phyloP scores from a whole-genome alignment of 2,888 invertebrate species.

The Gymnocheta viridis region DNA sequence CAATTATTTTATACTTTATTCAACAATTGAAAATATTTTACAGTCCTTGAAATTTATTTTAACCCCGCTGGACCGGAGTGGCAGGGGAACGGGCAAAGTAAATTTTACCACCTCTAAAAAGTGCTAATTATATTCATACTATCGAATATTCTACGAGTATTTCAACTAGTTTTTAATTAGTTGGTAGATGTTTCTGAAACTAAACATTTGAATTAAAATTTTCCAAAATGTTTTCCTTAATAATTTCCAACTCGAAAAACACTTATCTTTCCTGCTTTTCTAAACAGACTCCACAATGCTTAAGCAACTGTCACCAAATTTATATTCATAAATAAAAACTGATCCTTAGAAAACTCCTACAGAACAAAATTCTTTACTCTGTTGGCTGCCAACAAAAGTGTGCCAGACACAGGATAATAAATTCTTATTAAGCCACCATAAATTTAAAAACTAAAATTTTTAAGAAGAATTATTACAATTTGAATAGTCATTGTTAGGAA shows the following conservation, averaged over 20 bases:
- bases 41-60: no score
- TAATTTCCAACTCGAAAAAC: background rate
- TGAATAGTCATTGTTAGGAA: conserved; percentile 62
- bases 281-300: background rate
- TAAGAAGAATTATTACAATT: conserved; percentile 34
- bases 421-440: conserved; percentile 37
- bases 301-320: conserved; percentile 59
- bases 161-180: no score
- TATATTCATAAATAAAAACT: conserved; percentile 55
- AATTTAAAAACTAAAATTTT: conserved; percentile 6
- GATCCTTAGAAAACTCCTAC: conserved; percentile 34
- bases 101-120: no score
- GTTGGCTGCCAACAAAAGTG: conserved; percentile 42
- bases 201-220: background rate
- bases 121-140: no score
- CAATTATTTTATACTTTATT: no score
- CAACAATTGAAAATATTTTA: no score
- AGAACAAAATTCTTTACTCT: background rate
- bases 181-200: no score
- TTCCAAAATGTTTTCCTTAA: background rate
- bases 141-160: no score
- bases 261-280: background rate
- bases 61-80: no score
- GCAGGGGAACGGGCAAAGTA: no score
- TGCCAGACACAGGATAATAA: conserved; percentile 68